Percentiles rank a stretch among this genome's conserved stretches.
These are phyloP conservation scores for Scelioninae gen. 2 DNA, from an alignment of 2,888 invertebrate genomes.

Conservation along the genomic window DNA sequence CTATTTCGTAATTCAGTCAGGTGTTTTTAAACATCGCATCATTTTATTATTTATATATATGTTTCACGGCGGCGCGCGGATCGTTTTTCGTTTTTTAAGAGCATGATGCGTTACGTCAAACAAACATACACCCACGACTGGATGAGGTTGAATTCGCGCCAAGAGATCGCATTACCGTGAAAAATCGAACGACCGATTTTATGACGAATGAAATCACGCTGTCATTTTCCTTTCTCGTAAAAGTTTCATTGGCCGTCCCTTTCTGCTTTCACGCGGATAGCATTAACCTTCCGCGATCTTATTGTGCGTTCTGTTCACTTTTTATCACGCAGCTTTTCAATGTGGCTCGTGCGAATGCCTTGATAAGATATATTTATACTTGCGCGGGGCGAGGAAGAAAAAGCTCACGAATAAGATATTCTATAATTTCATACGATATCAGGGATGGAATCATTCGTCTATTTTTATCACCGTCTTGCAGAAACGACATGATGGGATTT, in stretches of 20 bases:
- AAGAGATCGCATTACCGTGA: conserved; percentile 51
- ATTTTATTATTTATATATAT: conserved; percentile 3
- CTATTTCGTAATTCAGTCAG: too few species aligned
- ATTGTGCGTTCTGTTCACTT: conserved; percentile 47
- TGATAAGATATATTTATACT: conserved; percentile 32
- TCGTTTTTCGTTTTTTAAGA: conserved; percentile 44
- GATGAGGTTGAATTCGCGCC: conserved; percentile 48
- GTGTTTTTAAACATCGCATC: too few species aligned
- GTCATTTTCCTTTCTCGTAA: conserved; percentile 56
- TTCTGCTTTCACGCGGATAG: conserved; percentile 29
- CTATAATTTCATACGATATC: neutral
- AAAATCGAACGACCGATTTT: conserved; percentile 57
- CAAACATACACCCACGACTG: conserved; percentile 33
- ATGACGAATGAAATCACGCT: conserved; percentile 52
- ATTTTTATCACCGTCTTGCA: too few species aligned
- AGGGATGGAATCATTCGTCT: too few species aligned
- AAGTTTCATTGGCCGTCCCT: conserved; percentile 48
- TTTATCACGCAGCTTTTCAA: conserved; percentile 28
- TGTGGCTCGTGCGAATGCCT: conserved; percentile 18
- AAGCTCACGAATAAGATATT: conserved; percentile 24
- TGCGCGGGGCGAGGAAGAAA: conserved; percentile 1
- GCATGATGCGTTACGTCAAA: conserved; percentile 42
- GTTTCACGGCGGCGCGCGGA: conserved; percentile 1
- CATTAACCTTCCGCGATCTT: conserved; percentile 39
- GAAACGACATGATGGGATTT: too few species aligned